Percentiles rank a stretch among this genome's conserved stretches.
Conservation (phyloP, 2,888 invertebrate genomes). For the Synergus japonicus region DNA sequence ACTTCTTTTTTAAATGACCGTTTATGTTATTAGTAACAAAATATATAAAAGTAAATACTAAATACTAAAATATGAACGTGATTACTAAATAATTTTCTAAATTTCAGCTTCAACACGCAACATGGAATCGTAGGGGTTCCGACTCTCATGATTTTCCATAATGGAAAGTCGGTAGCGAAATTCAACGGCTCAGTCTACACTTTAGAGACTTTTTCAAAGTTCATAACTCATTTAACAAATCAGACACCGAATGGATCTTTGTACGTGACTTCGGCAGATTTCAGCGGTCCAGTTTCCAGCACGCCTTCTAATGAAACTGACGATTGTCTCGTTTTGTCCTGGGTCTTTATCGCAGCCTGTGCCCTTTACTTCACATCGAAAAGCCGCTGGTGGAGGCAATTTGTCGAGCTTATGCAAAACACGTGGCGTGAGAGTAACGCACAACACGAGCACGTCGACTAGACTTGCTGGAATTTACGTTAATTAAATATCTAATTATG, state of each 20-base stretch:
- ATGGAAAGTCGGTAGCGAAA: constrained; percentile 90
- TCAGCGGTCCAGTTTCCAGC: constrained; percentile 89
- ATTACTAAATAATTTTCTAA: background rate
- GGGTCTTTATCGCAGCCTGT: constrained; percentile 90
- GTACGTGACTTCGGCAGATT: constrained; percentile 86
- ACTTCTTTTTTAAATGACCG: background rate
- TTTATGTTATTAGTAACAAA: too few relatives aligned
- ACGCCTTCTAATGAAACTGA: constrained; percentile 88
- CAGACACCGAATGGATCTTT: constrained; percentile 82
- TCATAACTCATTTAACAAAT: constrained; percentile 87
- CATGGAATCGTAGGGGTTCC: constrained; percentile 95
- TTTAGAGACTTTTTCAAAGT: constrained; percentile 87
- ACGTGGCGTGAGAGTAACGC: constrained; percentile 94
- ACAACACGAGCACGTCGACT: constrained; percentile 88
- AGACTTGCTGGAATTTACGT: constrained; percentile 55
- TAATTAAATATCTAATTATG: background rate
- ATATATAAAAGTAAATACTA: background rate
- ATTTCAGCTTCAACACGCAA: constrained; percentile 88
- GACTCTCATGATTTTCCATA: constrained; percentile 92
- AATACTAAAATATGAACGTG: background rate
- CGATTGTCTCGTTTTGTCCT: constrained; percentile 89
- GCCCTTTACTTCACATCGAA: constrained; percentile 87
- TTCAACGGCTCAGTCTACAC: constrained; percentile 91
- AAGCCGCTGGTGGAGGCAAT: constrained; percentile 87
- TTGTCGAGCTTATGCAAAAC: constrained; percentile 90